Percentiles rank a stretch among this genome's conserved stretches.
phyloP scores from a whole-genome alignment of 2,888 invertebrate genomes.

The Leptinotarsa rubiginosa region DNA sequence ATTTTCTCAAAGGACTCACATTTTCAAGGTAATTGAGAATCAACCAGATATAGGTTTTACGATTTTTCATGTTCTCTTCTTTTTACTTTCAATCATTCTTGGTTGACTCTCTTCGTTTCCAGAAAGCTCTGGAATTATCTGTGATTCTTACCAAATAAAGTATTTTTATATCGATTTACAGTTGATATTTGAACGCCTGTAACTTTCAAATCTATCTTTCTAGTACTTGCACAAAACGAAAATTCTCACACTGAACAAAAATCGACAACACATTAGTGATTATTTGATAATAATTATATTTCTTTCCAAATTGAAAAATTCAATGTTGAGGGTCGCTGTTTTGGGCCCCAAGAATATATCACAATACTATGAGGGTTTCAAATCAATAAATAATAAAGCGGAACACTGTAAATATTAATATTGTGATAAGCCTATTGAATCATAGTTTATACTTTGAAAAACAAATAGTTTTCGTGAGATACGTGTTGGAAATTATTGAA shows the following conservation, averaged over 20 bases:
- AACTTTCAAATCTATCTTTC: slow-evolving; percentile 26
- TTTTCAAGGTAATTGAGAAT: slow-evolving; percentile 11
- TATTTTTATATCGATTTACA: slow-evolving; percentile 21
- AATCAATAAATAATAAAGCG: slow-evolving; percentile 37
- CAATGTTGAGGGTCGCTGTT: slow-evolving; percentile 31
- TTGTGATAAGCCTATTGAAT: slow-evolving; percentile 66
- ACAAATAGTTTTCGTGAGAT: slow-evolving; percentile 52
- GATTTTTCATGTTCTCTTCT: not conserved
- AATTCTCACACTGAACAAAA: slow-evolving; percentile 33
- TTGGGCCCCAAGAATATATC: slow-evolving; percentile 36
- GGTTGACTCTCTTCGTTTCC: slow-evolving; percentile 16
- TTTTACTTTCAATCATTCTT: slow-evolving; percentile 9
- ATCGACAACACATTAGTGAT: slow-evolving; percentile 52
- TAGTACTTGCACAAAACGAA: slow-evolving; percentile 35
- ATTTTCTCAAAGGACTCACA: not conserved
- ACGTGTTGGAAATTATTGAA: slow-evolving; percentile 48
- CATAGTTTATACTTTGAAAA: slow-evolving; percentile 57
- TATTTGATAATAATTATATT: slow-evolving; percentile 53
- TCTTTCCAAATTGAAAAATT: slow-evolving; percentile 31
- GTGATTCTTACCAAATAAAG: slow-evolving; percentile 22
- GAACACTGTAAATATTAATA: slow-evolving; percentile 63
- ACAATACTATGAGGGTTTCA: slow-evolving; percentile 38
- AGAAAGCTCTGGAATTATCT: slow-evolving; percentile 19
- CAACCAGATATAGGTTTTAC: not conserved
- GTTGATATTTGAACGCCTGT: slow-evolving; percentile 19